Evolutionary conservation across 2,888 invertebrate genomes (phyloP), one percentile per base, ranked within the genome.

Genomic region (Sarcophaga rosellei): DNA sequence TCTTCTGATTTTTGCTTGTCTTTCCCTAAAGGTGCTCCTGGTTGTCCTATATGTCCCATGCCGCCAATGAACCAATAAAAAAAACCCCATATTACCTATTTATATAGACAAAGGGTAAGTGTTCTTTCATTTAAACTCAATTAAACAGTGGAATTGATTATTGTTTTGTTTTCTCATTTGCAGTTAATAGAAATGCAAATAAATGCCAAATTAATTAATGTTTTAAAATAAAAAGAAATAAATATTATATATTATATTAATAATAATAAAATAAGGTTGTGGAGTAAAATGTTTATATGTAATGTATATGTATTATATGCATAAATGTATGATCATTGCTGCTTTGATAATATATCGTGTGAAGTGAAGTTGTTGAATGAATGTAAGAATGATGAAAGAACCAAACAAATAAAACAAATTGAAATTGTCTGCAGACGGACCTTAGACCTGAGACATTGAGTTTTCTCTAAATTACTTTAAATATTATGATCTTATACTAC

Each of bases 61-160:
- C 90, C 92, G 88, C 91, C 92, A 80, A 91, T 92, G 90, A 91
- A 91, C 89, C 91, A 91, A 90, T 92, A 90, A 91, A 90, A 91
- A 90, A 8, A 69, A 79, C 66, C 70, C 62, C 66, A 77, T 77
- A 80, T 89, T 53, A 88, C 59, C 86, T 88, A 88, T 89, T 23
- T 90, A 89, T 81, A 81, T 73, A 80, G 70, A 63, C 23, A 75
- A 87, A 84, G 80, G 87, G 88, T 88, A 75, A 88, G 88, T 82
- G 23, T 59, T 57, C 12, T 53, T 53, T 15, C 0, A 53, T 53
- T 15, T 53, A 17, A 15, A 12, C 0, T 17, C 53, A 4, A 53
- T 53, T 12, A 17, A 53, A 53, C 17, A 1, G 0, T 53, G 53
- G 0, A 0, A 53, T 5, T 53, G 17, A 53, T 1, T 1, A 1